Percentiles rank a stretch among this genome's conserved stretches.
These are phyloP conservation scores for Catonia carolina DNA, from an alignment of 2,888 invertebrate species.

Conservation along the genomic window DNA sequence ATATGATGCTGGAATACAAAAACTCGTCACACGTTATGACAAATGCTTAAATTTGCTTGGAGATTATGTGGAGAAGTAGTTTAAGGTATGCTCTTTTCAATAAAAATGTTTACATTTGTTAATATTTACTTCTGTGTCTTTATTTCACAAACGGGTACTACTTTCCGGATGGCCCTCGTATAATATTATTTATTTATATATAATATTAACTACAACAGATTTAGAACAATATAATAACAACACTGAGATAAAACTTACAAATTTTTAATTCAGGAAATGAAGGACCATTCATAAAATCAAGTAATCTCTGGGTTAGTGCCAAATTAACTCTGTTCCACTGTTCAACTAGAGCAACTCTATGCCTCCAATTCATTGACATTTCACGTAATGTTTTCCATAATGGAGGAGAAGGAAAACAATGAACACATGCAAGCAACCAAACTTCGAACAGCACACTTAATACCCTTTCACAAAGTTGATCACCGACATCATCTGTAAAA, in stretches of 20 bases:
- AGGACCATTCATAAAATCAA: slow-evolving; percentile 84
- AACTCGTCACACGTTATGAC: no score
- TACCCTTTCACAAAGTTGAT: slow-evolving; percentile 89
- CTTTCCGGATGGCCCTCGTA: no score
- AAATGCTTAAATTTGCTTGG: no score
- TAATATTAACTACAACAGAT: slow-evolving; percentile 5
- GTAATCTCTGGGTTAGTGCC: slow-evolving; percentile 74
- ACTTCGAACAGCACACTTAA: slow-evolving; percentile 86
- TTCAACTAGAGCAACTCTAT: slow-evolving; percentile 83
- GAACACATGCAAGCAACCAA: slow-evolving; percentile 66
- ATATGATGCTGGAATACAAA: no score
- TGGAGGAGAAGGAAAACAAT: slow-evolving; percentile 90
- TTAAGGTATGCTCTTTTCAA: no score
- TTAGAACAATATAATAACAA: not conserved
- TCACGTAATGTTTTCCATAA: slow-evolving; percentile 92
- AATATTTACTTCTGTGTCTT: no score
- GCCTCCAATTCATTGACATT: slow-evolving; percentile 89
- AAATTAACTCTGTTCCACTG: slow-evolving; percentile 94
- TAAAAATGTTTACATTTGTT: no score
- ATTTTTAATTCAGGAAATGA: slow-evolving; percentile 73
- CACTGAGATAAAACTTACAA: slow-evolving; percentile 47
- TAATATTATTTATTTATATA: no score
- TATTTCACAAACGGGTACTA: no score
- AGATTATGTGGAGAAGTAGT: no score
- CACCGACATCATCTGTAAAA: slow-evolving; percentile 76